Evolutionary conservation across 2,797 vertebrate species (phyloP), one percentile per base, ranked within the genome.

Genomic region (Scomberomorus guttatus): DNA sequence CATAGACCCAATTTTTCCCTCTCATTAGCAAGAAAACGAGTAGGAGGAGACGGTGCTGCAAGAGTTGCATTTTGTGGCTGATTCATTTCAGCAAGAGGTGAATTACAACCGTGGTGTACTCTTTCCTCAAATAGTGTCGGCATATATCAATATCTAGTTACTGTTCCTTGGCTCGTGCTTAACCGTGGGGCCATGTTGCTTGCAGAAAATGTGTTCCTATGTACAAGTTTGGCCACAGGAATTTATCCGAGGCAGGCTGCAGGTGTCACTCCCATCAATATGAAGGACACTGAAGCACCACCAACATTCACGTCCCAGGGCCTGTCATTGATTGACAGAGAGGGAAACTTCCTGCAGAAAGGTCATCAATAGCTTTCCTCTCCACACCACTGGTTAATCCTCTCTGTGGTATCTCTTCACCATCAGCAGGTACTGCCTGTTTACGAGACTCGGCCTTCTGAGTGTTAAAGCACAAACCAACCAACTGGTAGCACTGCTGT

Each of bases 21-120:
- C 80, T 91, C 83, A 83, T 93, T 92, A 93, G 74, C 50, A 72
- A 74, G 81, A 84, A 87, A 89, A 81, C 9, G 71, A 76, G 63
- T 52, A 60, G 77, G 74, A 82, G 60, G 65, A 75, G 84, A 87
- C 54, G 20, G 29, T 42, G 73, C 71, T 84, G 67, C 66, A 66
- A 77, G 84, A 86, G 75, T 60, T 87, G 72, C 60, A 82, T 82
- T 85, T 80, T 85, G 77, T 70, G 74, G 86, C 77, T 80, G 82
- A 85, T 90, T 91, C 58, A 76, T 88, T 88, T 87, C 69, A 87
- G 87, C 78, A 75, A 32, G 74, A 79, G 79, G 75, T 89, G 82
- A 88, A 84, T 84, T 78, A 88, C 67, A 83, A 79, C 81, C 37
- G 8, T 46, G 68, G 74, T 74, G 79, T 63, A 72, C 66, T 55